Evolutionary conservation across 64 coral and sea anemone species (phyloP).

Genomic region (Dendrophyllia cribrosa): DNA sequence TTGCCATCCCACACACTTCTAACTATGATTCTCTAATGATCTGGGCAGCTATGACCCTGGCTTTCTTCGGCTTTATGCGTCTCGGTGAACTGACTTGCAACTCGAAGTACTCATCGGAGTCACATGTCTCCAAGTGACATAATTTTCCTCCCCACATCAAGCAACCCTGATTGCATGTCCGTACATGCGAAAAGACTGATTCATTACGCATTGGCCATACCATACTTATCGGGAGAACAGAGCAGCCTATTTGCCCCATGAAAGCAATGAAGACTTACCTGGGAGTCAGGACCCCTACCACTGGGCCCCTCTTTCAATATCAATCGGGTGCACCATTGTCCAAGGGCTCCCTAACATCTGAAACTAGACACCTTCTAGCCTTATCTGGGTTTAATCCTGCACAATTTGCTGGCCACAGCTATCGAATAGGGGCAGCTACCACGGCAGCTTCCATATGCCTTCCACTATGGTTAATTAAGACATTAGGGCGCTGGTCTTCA

Average conservation of each 20-base stretch:
- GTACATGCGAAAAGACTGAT: slow-evolving; percentile 52
- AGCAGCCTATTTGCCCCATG: not conserved
- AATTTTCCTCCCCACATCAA: not conserved
- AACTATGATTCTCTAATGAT: slow-evolving; percentile 57
- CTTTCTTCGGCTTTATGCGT: slow-evolving; percentile 65
- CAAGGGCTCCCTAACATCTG: slow-evolving; percentile 5
- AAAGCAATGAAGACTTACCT: not conserved
- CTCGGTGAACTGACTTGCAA: slow-evolving; percentile 71
- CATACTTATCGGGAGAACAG: slow-evolving; percentile 29
- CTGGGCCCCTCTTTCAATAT: slow-evolving; percentile 22
- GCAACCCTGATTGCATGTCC: not conserved
- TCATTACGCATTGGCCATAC: slow-evolving; percentile 47
- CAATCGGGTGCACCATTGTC: slow-evolving; percentile 26
- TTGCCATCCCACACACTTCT: not conserved
- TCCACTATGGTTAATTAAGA: not conserved
- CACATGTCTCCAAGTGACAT: not conserved
- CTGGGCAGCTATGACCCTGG: slow-evolving; percentile 57
- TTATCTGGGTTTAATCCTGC: not conserved
- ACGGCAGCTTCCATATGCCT: slow-evolving; percentile 21
- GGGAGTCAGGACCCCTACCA: not conserved
- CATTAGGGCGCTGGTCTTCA: not conserved
- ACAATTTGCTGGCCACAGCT: slow-evolving; percentile 45
- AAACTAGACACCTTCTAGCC: slow-evolving; percentile 46
- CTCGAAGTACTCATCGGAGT: not conserved
- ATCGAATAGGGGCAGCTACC: slow-evolving; percentile 57